These are phyloP conservation scores for Pardosa pseudoannulata DNA, from an alignment of 2,888 invertebrate genomes.

Conservation along the genomic window DNA sequence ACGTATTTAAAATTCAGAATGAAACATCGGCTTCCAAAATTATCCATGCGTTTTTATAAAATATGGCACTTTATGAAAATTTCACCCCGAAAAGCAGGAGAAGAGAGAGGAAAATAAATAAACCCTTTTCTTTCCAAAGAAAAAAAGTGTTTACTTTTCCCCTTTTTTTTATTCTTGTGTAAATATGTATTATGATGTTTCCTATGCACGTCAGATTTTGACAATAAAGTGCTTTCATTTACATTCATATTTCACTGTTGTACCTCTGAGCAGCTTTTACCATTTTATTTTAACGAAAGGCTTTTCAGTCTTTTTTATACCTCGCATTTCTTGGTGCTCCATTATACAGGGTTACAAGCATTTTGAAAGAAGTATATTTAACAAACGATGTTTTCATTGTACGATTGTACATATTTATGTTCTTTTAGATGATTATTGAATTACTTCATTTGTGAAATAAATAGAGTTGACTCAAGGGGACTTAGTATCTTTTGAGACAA, in stretches of 20 bases:
- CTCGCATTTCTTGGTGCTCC: slow-evolving; percentile 67
- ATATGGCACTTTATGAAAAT: not conserved
- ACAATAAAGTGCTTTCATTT: not conserved
- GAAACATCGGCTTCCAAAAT: not conserved
- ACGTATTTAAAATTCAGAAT: not conserved
- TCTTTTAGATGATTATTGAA: not conserved
- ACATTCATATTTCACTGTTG: not conserved
- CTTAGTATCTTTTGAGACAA: too few relatives aligned
- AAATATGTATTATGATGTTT: not conserved
- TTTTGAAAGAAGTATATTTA: slow-evolving; percentile 9
- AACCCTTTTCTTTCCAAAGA: not conserved
- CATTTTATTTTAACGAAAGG: not conserved
- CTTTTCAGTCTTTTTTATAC: slow-evolving; percentile 14
- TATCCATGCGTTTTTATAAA: not conserved
- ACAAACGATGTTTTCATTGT: not conserved
- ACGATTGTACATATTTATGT: slow-evolving; percentile 16
- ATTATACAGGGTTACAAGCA: slow-evolving; percentile 64
- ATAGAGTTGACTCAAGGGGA: too few relatives aligned
- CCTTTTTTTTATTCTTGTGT: not conserved
- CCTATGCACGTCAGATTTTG: not conserved
- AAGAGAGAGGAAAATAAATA: not conserved
- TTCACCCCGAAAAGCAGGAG: not conserved
- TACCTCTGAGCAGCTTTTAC: not conserved
- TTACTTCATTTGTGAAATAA: not conserved
- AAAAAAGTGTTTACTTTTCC: not conserved